These are phyloP conservation scores for Mellilla xanthometata DNA, from an alignment of 2,888 invertebrate genomes.

Conservation along the genomic window DNA sequence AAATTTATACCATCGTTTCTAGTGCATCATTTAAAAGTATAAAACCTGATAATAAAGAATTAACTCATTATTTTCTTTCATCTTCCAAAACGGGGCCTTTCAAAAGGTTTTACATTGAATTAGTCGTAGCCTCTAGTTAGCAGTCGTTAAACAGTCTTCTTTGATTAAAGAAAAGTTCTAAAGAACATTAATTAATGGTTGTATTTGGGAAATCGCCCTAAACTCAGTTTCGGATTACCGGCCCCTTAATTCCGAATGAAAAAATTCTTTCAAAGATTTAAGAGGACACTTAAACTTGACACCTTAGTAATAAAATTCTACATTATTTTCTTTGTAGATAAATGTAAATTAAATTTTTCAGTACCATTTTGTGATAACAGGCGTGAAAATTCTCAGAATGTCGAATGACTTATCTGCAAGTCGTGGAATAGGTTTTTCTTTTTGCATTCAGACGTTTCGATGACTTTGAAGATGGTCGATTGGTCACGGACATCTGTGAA, in stretches of 20 bases:
- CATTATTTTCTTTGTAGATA: slow-evolving; percentile 18
- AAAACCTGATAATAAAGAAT: no score
- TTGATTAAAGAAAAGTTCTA: slow-evolving; percentile 18
- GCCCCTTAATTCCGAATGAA: slow-evolving; percentile 8
- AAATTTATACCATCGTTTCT: no score
- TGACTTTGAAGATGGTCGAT: slow-evolving; percentile 16
- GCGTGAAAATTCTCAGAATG: slow-evolving; percentile 5
- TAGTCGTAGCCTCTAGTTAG: slow-evolving; percentile 6
- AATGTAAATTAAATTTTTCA: slow-evolving; percentile 14
- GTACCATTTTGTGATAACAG: slow-evolving; percentile 14
- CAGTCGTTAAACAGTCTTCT: slow-evolving; percentile 12
- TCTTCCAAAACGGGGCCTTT: neutral
- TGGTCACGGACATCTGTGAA: neutral
- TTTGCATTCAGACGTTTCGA: slow-evolving; percentile 30
- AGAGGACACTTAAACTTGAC: slow-evolving; percentile 17
- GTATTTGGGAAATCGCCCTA: slow-evolving; percentile 13
- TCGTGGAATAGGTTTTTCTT: slow-evolving; percentile 37
- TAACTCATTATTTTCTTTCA: neutral
- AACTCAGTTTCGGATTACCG: slow-evolving; percentile 17
- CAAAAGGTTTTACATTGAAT: slow-evolving; percentile 4
- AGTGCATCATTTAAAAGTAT: no score
- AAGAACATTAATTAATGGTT: slow-evolving; percentile 20
- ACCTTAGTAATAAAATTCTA: slow-evolving; percentile 18
- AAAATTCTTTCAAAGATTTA: slow-evolving; percentile 13
- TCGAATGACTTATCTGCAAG: slow-evolving; percentile 12